Percentiles rank a stretch among this genome's conserved stretches.
Evolutionary conservation across 2,797 vertebrate genomes (phyloP).

Genomic region (Leucoraja ocellata): DNA sequence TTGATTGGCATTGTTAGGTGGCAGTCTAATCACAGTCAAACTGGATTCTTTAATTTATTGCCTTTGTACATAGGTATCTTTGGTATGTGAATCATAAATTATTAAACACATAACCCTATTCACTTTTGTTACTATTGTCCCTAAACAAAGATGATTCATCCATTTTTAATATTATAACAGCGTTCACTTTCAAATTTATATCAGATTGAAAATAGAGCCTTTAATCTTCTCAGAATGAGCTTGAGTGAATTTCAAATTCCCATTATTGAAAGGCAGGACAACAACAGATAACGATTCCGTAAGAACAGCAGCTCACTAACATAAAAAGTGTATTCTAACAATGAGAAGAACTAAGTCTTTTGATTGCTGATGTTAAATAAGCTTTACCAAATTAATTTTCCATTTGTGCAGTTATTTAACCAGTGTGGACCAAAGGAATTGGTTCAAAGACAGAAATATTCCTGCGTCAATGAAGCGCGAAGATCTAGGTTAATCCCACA

Average conservation of each 20-base stretch:
- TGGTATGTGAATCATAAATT: not conserved
- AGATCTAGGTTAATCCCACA: not conserved
- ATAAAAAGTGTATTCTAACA: not conserved
- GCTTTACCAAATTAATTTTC: not conserved
- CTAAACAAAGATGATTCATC: not conserved
- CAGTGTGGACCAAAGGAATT: not conserved
- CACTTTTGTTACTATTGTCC: not conserved
- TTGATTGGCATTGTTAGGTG: not conserved
- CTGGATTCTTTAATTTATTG: constrained; percentile 7
- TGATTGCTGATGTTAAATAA: not conserved
- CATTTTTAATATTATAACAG: not conserved
- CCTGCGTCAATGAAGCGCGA: not conserved
- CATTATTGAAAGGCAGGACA: not conserved
- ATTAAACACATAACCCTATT: not conserved
- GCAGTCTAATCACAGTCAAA: not conserved
- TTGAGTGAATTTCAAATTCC: not conserved
- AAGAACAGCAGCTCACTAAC: too few relatives aligned
- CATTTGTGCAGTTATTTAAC: not conserved
- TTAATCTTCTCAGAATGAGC: not conserved
- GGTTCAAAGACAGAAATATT: not conserved
- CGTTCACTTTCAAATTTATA: not conserved
- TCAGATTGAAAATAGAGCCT: not conserved
- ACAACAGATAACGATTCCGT: not conserved
- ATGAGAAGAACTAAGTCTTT: not conserved
- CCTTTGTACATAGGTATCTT: not conserved